These are phyloP conservation scores for Arctia plantaginis DNA, from an alignment of 2,888 invertebrate genomes.

Conservation along the genomic window DNA sequence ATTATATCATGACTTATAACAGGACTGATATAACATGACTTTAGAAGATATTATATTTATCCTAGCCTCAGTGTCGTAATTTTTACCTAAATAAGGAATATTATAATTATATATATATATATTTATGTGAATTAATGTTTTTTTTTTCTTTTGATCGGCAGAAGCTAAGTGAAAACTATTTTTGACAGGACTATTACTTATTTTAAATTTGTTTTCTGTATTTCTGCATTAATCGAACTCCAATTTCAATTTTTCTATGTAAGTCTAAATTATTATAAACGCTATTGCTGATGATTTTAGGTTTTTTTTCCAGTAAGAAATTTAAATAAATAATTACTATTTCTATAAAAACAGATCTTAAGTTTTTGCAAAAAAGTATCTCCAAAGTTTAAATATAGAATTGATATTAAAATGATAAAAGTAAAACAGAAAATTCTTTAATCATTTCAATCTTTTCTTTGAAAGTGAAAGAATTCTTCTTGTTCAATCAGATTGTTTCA, in stretches of 20 bases:
- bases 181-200: too few relatives aligned
- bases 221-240: not conserved
- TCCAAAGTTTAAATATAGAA: not conserved
- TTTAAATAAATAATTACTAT: not conserved
- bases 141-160: not conserved
- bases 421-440: slow-evolving; percentile 31
- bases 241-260: not conserved
- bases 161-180: not conserved
- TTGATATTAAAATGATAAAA: slow-evolving; percentile 15
- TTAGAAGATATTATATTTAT: not conserved
- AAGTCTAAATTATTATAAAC: not conserved
- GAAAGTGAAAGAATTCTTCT: slow-evolving; percentile 52
- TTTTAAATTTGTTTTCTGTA: not conserved
- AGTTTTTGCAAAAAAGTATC: not conserved
- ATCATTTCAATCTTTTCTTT: slow-evolving; percentile 50
- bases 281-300: not conserved
- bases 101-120: not conserved
- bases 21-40: not conserved
- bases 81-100: not conserved
- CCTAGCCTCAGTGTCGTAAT: not conserved
- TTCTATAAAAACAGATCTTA: not conserved
- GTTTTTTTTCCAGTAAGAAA: not conserved
- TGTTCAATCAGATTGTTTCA: slow-evolving; percentile 64
- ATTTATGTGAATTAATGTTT: not conserved
- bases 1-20: too few relatives aligned